Percentiles rank a stretch among this genome's conserved stretches.
Conservation (phyloP, 1,140 invertebrate genomes). For the Pantala flavescens region DNA sequence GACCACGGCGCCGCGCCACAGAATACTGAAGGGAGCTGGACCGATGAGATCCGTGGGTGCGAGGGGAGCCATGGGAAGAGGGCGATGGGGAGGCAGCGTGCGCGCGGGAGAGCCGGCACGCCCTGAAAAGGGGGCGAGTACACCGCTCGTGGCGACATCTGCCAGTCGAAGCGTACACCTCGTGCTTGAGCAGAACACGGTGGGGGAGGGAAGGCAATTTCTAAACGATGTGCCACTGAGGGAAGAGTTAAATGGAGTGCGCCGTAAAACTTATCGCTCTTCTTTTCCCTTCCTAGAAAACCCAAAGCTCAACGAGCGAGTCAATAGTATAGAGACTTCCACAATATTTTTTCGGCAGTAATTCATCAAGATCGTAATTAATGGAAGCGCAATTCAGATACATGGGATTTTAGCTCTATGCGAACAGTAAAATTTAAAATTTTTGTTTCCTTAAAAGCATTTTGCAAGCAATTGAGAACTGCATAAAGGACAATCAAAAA, state of each 20-base stretch:
- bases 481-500: too few relatives aligned
- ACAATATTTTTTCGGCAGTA: too few relatives aligned
- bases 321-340: too few relatives aligned
- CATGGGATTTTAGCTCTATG: too few relatives aligned
- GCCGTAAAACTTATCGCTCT: constrained; percentile 2
- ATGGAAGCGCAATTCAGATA: too few relatives aligned
- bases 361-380: too few relatives aligned
- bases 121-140: not conserved
- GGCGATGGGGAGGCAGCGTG: not conserved
- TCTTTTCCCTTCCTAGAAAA: not conserved
- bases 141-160: constrained; percentile 1
- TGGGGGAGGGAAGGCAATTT: constrained; percentile 3
- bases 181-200: not conserved
- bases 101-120: not conserved
- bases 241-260: not conserved
- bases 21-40: constrained; percentile 2
- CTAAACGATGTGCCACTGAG: constrained; percentile 7
- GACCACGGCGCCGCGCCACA: not conserved
- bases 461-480: too few relatives aligned
- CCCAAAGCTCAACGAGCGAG: too few relatives aligned
- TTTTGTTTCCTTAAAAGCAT: too few relatives aligned
- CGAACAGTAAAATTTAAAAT: too few relatives aligned
- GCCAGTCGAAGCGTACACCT: not conserved
- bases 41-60: not conserved
- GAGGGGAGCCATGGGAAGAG: not conserved